These are phyloP conservation scores for Lycocorax pyrrhopterus DNA, from an alignment of 2,113 vertebrate species.

Conservation along the genomic window DNA sequence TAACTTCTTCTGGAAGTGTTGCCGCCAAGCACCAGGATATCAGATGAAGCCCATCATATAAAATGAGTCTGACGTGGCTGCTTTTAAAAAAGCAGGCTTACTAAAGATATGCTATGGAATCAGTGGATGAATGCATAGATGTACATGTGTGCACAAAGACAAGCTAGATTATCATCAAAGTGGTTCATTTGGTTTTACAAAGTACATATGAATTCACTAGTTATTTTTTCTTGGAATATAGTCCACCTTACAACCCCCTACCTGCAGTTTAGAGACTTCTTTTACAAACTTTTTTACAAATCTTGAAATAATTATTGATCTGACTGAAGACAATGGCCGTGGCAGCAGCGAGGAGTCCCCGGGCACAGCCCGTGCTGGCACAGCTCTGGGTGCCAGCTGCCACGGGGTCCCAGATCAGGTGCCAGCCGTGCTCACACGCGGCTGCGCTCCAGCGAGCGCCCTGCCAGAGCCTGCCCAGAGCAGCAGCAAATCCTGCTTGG, in stretches of 20 bases:
- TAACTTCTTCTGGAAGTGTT: not conserved
- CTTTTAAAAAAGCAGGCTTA: not conserved
- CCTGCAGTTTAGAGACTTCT: not conserved
- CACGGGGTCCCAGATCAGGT: fast-evolving
- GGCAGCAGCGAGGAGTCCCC: not conserved
- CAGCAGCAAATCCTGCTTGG: not conserved
- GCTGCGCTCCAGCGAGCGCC: not conserved
- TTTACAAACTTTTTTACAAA: not conserved
- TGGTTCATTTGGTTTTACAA: not conserved
- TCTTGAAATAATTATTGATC: not conserved
- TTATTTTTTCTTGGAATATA: not conserved
- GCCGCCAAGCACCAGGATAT: not conserved
- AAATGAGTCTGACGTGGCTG: not conserved
- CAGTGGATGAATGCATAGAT: not conserved
- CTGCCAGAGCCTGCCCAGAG: not conserved
- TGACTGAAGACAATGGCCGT: not conserved
- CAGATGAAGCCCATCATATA: not conserved
- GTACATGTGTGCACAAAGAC: not conserved
- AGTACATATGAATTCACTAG: not conserved
- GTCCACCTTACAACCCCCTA: not conserved
- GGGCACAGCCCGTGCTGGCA: not conserved
- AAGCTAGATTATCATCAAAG: not conserved
- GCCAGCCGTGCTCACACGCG: not conserved
- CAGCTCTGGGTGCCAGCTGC: not conserved
- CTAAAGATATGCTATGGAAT: not conserved